A percentile compares a stretch with the other conserved stretches of the same genome.
These are phyloP conservation scores for Cremastinae sp. DNA, from an alignment of 2,888 invertebrate genomes.

Conservation along the genomic window DNA sequence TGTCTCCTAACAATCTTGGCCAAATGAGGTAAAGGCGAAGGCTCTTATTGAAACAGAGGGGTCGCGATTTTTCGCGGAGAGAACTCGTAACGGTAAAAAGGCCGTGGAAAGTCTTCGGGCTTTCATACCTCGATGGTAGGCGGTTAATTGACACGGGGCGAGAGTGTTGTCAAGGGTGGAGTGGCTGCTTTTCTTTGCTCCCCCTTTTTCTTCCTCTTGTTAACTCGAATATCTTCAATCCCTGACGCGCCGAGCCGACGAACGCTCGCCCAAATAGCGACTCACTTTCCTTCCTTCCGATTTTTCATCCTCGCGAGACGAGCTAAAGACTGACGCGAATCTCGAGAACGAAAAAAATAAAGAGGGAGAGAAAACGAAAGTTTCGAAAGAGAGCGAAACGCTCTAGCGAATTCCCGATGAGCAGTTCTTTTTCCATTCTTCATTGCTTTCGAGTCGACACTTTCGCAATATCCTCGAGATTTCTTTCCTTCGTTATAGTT, in stretches of 20 bases:
- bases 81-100: conserved; percentile 47
- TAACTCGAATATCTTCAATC: conserved; percentile 77
- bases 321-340: conserved; percentile 65
- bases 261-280: conserved; percentile 47
- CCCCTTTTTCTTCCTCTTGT: conserved; percentile 73
- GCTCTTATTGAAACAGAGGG: conserved; percentile 79
- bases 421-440: conserved; percentile 71
- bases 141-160: conserved; percentile 79
- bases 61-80: conserved; percentile 77
- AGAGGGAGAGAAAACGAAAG: conserved; percentile 24
- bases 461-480: too few species aligned
- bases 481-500: too few species aligned
- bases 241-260: conserved; percentile 47
- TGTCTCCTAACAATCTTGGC: conserved; percentile 78
- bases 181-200: conserved; percentile 61
- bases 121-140: conserved; percentile 65
- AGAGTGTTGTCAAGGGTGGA: conserved; percentile 67
- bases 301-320: conserved; percentile 77
- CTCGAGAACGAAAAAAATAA: conserved; percentile 42
- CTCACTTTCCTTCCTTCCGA: conserved; percentile 71
- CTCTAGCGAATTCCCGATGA: conserved; percentile 69
- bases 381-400: conserved; percentile 35
- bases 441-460: conserved; percentile 3
- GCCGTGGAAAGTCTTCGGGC: conserved; percentile 23
- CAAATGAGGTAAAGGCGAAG: conserved; percentile 80